A percentile compares a stretch with the other conserved stretches of the same genome.
phyloP scores from a whole-genome alignment of 2,888 invertebrate species.

The Anthrax anthrax region DNA sequence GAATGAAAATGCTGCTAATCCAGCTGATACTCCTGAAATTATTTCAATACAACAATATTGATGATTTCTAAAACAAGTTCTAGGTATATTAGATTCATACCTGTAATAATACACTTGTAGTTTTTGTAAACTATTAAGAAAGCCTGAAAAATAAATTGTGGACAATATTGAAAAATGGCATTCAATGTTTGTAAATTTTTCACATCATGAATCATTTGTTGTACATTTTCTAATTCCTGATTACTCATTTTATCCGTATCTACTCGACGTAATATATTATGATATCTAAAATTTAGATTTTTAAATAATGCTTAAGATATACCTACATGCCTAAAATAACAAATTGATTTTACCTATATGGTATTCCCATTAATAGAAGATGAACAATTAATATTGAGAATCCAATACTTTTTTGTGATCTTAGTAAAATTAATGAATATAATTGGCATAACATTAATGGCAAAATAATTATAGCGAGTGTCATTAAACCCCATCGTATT shows the following conservation, averaged over 20 bases:
- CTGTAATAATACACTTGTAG: slow-evolving; percentile 14
- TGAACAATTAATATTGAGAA: slow-evolving; percentile 10
- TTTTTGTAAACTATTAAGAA: slow-evolving; percentile 13
- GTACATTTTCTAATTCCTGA: slow-evolving; percentile 10
- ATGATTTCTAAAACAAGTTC: not conserved
- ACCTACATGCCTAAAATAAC: not conserved
- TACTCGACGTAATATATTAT: slow-evolving; percentile 10
- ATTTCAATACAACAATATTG: not conserved
- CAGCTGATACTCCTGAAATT: slow-evolving; percentile 13
- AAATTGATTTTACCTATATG: slow-evolving; percentile 7
- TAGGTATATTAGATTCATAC: slow-evolving; percentile 6
- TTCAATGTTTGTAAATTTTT: slow-evolving; percentile 13
- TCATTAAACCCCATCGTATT: slow-evolving; percentile 12
- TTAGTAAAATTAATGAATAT: slow-evolving; percentile 12
- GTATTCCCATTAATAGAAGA: slow-evolving; percentile 11
- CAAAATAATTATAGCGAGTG: slow-evolving; percentile 12
- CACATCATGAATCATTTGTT: slow-evolving; percentile 11
- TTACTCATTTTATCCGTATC: slow-evolving; percentile 12
- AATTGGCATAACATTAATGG: slow-evolving; percentile 13
- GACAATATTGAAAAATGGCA: slow-evolving; percentile 14
- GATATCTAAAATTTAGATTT: slow-evolving; percentile 9
- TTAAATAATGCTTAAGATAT: not conserved
- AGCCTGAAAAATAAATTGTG: slow-evolving; percentile 14
- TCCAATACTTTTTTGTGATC: slow-evolving; percentile 9
- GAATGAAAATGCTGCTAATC: slow-evolving; percentile 14